phyloP scores from a whole-genome alignment of 2,113 vertebrate genomes.

The Phocoena sinus region DNA sequence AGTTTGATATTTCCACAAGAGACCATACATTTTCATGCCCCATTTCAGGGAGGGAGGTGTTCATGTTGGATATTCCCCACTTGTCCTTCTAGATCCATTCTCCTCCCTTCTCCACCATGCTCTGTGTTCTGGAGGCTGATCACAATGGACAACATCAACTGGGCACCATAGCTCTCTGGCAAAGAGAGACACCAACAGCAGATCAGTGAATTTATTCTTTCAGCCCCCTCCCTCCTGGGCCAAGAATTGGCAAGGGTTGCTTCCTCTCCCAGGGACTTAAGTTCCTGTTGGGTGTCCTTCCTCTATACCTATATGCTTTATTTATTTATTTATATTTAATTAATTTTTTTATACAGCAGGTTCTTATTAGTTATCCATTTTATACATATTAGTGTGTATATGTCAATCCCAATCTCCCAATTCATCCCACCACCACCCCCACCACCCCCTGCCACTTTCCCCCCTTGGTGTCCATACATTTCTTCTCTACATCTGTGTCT shows the following conservation, averaged over 20 bases:
- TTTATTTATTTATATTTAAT: too few relatives aligned
- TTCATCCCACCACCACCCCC: too few relatives aligned
- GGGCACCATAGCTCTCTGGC: not conserved
- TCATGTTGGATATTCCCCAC: not conserved
- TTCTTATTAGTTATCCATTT: too few relatives aligned
- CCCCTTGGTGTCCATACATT: too few relatives aligned
- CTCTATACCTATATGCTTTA: not conserved
- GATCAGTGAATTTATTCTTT: not conserved
- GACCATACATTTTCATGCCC: not conserved
- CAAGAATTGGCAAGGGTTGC: not conserved
- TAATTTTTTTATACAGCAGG: too few relatives aligned
- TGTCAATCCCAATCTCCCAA: too few relatives aligned
- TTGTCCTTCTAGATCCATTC: not conserved
- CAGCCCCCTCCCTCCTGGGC: not conserved
- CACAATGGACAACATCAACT: not conserved
- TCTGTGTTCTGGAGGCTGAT: not conserved
- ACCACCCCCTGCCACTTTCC: too few relatives aligned
- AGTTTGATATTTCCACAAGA: not conserved
- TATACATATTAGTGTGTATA: too few relatives aligned
- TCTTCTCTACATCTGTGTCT: too few relatives aligned
- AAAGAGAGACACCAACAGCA: not conserved
- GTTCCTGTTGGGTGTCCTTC: not conserved
- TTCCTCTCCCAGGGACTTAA: not conserved
- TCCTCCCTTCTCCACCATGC: not conserved
- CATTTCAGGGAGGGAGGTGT: not conserved